A percentile compares a stretch with the other conserved stretches of the same genome.
Conservation (phyloP, 2,888 invertebrate species). For the Trissolcus brochymenae region DNA sequence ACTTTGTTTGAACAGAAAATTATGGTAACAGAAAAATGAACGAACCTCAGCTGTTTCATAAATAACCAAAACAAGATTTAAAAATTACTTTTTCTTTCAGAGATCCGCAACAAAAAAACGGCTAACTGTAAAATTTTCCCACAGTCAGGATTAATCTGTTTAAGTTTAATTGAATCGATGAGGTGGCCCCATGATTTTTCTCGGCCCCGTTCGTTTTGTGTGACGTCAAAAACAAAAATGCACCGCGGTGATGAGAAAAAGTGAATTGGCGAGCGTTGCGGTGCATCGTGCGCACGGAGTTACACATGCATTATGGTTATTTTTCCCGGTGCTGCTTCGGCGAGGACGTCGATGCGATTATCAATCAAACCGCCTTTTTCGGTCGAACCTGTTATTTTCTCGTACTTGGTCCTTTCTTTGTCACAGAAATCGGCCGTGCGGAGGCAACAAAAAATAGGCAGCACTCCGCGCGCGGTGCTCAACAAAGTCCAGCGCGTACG, state of each 20-base stretch:
- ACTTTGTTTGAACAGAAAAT: too few relatives aligned
- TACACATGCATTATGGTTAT: constrained; percentile 30
- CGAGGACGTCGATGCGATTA: constrained; percentile 23
- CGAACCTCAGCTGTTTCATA: too few relatives aligned
- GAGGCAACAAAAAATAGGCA: neutral
- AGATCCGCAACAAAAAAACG: too few relatives aligned
- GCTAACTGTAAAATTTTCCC: neutral
- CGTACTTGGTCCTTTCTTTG: constrained; percentile 2
- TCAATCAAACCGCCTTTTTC: constrained; percentile 27
- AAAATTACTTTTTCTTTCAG: too few relatives aligned
- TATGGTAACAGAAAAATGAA: too few relatives aligned
- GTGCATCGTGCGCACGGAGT: neutral
- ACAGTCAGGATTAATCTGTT: constrained; percentile 4
- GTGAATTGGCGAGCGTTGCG: constrained; percentile 18
- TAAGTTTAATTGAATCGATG: constrained; percentile 19
- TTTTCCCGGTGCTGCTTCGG: constrained; percentile 18
- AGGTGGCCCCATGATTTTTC: constrained; percentile 14
- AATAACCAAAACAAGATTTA: too few relatives aligned
- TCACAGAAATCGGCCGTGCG: neutral
- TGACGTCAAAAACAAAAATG: constrained; percentile 4
- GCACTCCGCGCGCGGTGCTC: neutral
- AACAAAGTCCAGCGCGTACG: neutral
- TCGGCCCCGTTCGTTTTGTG: neutral
- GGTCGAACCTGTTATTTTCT: constrained; percentile 30
- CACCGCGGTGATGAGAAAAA: constrained; percentile 17